phyloP scores from a whole-genome alignment of 2,888 invertebrate species.

The Coronaproctus castanopsis region DNA sequence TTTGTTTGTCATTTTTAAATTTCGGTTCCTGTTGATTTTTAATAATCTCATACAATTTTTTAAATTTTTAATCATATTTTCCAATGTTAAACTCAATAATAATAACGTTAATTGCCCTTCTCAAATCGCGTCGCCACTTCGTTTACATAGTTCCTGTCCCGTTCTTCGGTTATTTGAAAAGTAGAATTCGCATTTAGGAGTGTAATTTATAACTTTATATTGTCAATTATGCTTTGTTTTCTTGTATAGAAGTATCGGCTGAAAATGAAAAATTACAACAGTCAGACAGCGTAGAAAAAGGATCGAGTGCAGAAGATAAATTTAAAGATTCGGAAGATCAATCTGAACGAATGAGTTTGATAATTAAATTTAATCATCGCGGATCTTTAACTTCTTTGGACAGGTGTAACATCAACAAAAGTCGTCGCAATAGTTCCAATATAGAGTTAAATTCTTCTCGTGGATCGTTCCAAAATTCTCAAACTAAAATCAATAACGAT shows the following conservation, averaged over 20 bases:
- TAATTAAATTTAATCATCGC: slow-evolving; percentile 53
- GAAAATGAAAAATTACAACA: background rate
- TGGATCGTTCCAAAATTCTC: slow-evolving; percentile 13
- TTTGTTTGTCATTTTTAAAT: no score
- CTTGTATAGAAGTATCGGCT: background rate
- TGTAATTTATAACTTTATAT: no score
- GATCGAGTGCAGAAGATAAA: slow-evolving; percentile 16
- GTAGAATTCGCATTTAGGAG: no score
- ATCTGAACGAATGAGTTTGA: slow-evolving; percentile 46
- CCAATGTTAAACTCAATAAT: no score
- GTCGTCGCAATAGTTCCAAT: slow-evolving; percentile 18
- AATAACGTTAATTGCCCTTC: no score
- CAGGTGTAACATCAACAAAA: slow-evolving; percentile 8
- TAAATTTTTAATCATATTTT: no score
- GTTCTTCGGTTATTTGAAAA: no score
- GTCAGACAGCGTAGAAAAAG: background rate
- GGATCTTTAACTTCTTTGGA: slow-evolving; percentile 53
- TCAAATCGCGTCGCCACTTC: no score
- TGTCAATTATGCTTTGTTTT: no score
- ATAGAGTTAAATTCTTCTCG: slow-evolving; percentile 12
- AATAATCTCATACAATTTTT: no score
- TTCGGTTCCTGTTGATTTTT: no score
- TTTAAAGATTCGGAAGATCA: slow-evolving; percentile 16
- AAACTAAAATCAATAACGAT: slow-evolving; percentile 27
- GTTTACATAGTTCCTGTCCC: no score